Conservation (phyloP, 2,888 invertebrate species). For the Troilus luridus region DNA sequence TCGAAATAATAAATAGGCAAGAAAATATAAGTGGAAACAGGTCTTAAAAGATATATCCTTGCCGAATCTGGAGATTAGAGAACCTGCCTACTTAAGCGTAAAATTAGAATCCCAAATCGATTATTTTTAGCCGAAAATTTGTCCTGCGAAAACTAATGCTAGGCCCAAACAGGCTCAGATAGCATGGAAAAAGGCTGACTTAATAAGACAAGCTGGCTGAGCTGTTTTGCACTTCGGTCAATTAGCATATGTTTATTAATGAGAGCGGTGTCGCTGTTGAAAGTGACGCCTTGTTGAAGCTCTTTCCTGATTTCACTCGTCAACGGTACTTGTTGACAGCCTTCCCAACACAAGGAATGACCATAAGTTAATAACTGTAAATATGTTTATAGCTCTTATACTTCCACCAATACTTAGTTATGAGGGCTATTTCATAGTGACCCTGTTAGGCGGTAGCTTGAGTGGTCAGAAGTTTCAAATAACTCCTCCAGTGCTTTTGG, state of each 20-base stretch:
- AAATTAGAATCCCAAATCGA: slow-evolving; percentile 16
- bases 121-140: slow-evolving; percentile 24
- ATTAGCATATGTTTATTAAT: slow-evolving; percentile 49
- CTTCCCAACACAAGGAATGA: not conserved
- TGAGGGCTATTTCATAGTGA: not conserved
- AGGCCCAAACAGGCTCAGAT: not conserved
- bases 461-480: slow-evolving; percentile 8
- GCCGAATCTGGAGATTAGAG: not conserved
- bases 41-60: not conserved
- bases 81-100: not conserved
- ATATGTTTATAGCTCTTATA: not conserved
- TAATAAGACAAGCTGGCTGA: slow-evolving; percentile 23
- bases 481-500: not conserved
- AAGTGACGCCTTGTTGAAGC: slow-evolving; percentile 41
- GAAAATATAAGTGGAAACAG: slow-evolving; percentile 1
- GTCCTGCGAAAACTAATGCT: not conserved
- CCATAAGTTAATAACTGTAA: not conserved
- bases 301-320: slow-evolving; percentile 13
- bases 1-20: not conserved
- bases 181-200: not conserved
- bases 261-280: slow-evolving; percentile 34
- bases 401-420: not conserved
- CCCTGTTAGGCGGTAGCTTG: not conserved
- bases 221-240: not conserved
- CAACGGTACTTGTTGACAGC: not conserved